Base-by-base conservation (phyloP, 2,797 vertebrate species). In the Alosa sapidissima region DNA sequence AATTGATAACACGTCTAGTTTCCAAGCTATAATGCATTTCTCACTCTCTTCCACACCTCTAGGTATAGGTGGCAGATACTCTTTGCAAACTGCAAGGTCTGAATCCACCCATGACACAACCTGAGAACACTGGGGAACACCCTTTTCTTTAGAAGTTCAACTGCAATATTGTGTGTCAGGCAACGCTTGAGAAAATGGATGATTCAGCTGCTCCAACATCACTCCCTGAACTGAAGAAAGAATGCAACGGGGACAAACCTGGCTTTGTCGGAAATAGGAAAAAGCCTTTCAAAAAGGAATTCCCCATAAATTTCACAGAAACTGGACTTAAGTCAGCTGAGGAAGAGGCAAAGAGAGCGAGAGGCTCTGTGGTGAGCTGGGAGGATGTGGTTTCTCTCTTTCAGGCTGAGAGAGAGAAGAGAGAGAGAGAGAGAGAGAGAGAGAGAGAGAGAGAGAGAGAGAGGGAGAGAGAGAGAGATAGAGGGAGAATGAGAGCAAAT, bases 381-480 rank as follows among this genome's bases (percentile, higher is more conserved):
- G 21, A 62, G 41, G 72, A 78, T 78, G 72, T 78, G 72, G 72
- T 19, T 78, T 75, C 9, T 78, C 7, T 47, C 72, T 47, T 47
- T 47, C 41, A 47, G 28, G 1, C 36, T 2, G 6, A 47, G 36
- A 78, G 36, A 3, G 14, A n/a, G n/a, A n/a, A n/a, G n/a, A n/a
- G n/a, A n/a, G n/a, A 24, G n/a, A 65, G 24, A 65, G 60, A 78
- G 0, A 36, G 16, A 21, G 58, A 8, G 21, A 36, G 8, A 55
- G 5, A 4, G 54, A 19, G 54, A 9, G 11, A 47, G 41, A 75
- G 33, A 47, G 47, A 78, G 36, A 47, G 72, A 78, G 72, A 47
- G 1, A 1, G 41, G 72, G 21, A 36, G 8, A 55, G 41, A 75
- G 33, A 47, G 47, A 78, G 36, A 47, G 72, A 78, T 72, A 47